Evolutionary conservation across 2,888 invertebrate species (phyloP), one percentile per base, ranked within the genome.

Genomic region (Tinea semifulvella): DNA sequence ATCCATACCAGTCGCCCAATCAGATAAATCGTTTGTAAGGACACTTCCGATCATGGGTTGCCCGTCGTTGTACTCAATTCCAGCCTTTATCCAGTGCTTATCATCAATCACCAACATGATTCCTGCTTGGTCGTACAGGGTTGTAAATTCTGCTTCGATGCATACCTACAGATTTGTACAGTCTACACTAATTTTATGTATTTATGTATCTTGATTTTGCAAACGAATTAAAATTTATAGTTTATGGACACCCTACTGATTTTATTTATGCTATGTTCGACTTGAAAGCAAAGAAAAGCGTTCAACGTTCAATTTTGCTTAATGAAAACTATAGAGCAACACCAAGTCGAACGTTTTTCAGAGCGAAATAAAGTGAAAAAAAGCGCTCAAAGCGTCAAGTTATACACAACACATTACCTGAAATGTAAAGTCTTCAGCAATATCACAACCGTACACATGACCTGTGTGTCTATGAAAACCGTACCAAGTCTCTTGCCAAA

Each of bases 21-120:
- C 76, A 3, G 76, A 77, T 1, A 62, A 10, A 17, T 54, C 61
- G 25, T 74, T 68, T 1, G 76, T 77, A 3, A 63, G 47, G 1
- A 77, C 76, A 40, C 69, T 73, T 28, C 68, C 56, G 1, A 77
- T 68, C 75, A 74, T 71, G 0, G 75, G 66, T 31, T 69, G 68
- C 0, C 65, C 73, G 16, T 76, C 76, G 19, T 73, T 74, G 48
- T 61, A 75, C 50, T 77, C 76, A 1, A 77, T 69, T 1, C 76
- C 76, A 0, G 73, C 50, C 48, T 76, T 76, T 8, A 76, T 36
- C 76, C 76, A 76, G 42, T 66, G 68, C 36, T 65, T 68, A n/a
- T 73, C 68, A 26, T 75, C 68, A n/a, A 63, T 19, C 44, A 70
- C 72, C 13, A 77, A 55, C 72, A 75, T 76, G 0, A 77, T 53